These are phyloP conservation scores for Scaptomyza reducta DNA, from an alignment of 2,888 invertebrate species.

Conservation along the genomic window DNA sequence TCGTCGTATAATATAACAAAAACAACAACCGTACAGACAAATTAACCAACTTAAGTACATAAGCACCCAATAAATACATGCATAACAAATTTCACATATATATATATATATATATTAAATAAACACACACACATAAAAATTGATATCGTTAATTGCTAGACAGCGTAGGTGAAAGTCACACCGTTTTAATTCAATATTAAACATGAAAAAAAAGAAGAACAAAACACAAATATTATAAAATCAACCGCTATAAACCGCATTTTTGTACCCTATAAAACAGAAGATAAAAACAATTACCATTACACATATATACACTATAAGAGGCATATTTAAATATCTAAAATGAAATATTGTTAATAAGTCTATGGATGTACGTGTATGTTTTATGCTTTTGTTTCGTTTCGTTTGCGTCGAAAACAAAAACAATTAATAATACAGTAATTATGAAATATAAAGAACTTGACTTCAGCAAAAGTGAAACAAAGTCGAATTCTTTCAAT, in stretches of 20 bases:
- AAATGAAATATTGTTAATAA: conserved; percentile 17
- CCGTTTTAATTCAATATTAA: conserved; percentile 59
- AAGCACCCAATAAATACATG: conserved; percentile 32
- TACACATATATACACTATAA: conserved; percentile 12
- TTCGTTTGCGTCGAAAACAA: conserved; percentile 11
- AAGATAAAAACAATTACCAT: conserved; percentile 2
- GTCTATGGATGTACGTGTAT: conserved; percentile 5
- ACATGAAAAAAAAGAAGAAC: conserved; percentile 1
- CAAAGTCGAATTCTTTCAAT: not conserved
- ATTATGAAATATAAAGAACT: conserved; percentile 7
- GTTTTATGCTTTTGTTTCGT: conserved; percentile 19
- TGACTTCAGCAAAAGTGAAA: conserved; percentile 14
- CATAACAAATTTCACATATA: conserved; percentile 24
- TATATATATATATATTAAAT: conserved; percentile 17
- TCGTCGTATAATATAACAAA: conserved; percentile 32
- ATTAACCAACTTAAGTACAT: conserved; percentile 49
- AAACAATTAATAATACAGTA: conserved; percentile 8
- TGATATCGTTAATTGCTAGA: conserved; percentile 59
- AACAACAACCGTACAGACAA: conserved; percentile 36
- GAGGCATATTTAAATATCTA: conserved; percentile 15
- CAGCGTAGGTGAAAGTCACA: conserved; percentile 54
- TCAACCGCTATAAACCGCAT: conserved; percentile 44
- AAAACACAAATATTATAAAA: conserved; percentile 18
- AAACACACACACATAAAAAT: conserved; percentile 24
- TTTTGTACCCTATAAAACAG: conserved; percentile 34